These are phyloP conservation scores for Eulemur rufifrons DNA, from an alignment of 2,113 vertebrate species.

Conservation along the genomic window DNA sequence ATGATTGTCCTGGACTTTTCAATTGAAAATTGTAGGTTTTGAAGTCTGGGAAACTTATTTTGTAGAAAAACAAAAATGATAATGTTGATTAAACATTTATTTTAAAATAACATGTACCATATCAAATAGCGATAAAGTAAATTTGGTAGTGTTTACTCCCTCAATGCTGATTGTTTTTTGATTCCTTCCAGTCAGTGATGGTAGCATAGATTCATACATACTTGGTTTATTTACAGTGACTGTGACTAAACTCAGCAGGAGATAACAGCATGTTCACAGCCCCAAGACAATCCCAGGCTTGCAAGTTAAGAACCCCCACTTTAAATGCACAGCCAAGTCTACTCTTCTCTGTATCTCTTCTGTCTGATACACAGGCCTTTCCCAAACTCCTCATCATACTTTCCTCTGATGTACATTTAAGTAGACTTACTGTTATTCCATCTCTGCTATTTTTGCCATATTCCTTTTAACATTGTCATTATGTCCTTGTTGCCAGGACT, in stretches of 20 bases:
- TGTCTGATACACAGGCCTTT: background rate
- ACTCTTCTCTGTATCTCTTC: background rate
- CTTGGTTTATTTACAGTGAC: background rate
- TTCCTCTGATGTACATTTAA: background rate
- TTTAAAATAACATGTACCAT: background rate
- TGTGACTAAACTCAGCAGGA: background rate
- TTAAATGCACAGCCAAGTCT: background rate
- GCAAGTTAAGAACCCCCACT: background rate
- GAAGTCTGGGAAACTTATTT: background rate
- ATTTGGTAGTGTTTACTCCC: background rate
- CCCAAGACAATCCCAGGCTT: background rate
- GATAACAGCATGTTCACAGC: background rate
- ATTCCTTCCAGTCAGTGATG: background rate
- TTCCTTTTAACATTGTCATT: background rate
- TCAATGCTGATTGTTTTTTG: background rate
- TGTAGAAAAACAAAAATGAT: background rate
- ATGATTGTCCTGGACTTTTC: background rate
- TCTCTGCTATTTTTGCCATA: background rate
- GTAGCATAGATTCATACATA: background rate
- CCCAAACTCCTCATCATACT: background rate
- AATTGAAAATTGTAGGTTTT: background rate
- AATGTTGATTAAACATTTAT: background rate
- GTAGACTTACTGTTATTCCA: background rate
- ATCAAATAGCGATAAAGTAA: background rate
- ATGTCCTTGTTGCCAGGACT: background rate